phyloP scores from a whole-genome alignment of 2,888 invertebrate species.

The Malthinus seriepunctatus region DNA sequence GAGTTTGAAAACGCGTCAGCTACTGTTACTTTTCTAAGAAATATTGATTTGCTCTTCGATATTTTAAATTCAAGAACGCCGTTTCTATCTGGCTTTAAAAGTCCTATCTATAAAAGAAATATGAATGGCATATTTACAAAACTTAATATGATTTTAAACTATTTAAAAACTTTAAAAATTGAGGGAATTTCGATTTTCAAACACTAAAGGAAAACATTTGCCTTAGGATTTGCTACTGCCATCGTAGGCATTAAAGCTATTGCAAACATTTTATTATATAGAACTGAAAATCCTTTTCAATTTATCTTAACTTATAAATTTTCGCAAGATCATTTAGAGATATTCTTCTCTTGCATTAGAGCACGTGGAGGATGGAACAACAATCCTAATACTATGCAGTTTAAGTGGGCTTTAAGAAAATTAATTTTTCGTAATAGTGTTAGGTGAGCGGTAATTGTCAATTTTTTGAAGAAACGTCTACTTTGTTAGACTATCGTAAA shows the following conservation, averaged over 20 bases:
- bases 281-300: constrained; percentile 11
- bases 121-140: background rate
- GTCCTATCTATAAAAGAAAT: background rate
- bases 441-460: too few relatives aligned
- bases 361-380: constrained; percentile 36
- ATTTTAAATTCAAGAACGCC: constrained; percentile 6
- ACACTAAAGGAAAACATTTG: constrained; percentile 32
- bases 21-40: constrained; percentile 3
- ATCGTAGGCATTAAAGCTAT: constrained; percentile 25
- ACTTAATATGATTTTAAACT: constrained; percentile 8
- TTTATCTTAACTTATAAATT: constrained; percentile 30
- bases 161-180: constrained; percentile 26
- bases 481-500: too few relatives aligned
- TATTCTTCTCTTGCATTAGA: constrained; percentile 34
- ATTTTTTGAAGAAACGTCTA: too few relatives aligned
- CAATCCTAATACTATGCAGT: constrained; percentile 32
- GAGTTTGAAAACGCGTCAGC: constrained; percentile 1
- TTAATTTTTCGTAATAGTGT: constrained; percentile 1
- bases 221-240: constrained; percentile 29
- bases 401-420: constrained; percentile 33
- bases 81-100: constrained; percentile 11
- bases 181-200: constrained; percentile 17
- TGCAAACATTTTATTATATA: constrained; percentile 22
- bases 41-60: constrained; percentile 5
- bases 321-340: constrained; percentile 33